Evolutionary conservation across 2,113 vertebrate genomes (phyloP).

Genomic region (Ploceus nigricollis): DNA sequence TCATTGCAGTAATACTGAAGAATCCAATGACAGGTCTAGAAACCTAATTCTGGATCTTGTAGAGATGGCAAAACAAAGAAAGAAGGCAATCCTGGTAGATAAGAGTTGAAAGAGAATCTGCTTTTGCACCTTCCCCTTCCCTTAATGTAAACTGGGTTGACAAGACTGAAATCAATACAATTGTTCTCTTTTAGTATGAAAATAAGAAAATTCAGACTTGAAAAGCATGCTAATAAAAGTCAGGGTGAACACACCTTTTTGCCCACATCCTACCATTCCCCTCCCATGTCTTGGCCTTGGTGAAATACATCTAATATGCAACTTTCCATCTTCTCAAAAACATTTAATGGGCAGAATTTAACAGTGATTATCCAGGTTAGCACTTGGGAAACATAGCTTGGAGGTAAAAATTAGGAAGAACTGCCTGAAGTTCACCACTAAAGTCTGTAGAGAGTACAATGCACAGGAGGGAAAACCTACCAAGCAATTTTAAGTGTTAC

Average conservation of each 20-base stretch:
- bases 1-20: not conserved
- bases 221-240: not conserved
- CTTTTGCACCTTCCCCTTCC: not conserved
- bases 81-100: not conserved
- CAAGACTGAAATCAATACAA: not conserved
- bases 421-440: not conserved
- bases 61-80: not conserved
- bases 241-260: not conserved
- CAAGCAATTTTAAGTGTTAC: slow-evolving; percentile 26
- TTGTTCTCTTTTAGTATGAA: not conserved
- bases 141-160: not conserved
- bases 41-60: not conserved
- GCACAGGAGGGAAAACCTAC: slow-evolving; percentile 29
- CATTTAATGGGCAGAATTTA: slow-evolving; percentile 15
- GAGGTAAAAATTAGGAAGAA: slow-evolving; percentile 35
- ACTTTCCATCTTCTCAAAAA: not conserved
- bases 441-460: slow-evolving; percentile 28
- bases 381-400: not conserved
- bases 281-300: not conserved
- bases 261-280: no score
- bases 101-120: not conserved
- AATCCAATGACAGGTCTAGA: not conserved
- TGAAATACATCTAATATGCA: not conserved
- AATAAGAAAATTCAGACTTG: not conserved
- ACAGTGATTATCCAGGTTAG: slow-evolving; percentile 12